Conservation (phyloP, 2,113 vertebrate species). For the Centropus bengalensis region DNA sequence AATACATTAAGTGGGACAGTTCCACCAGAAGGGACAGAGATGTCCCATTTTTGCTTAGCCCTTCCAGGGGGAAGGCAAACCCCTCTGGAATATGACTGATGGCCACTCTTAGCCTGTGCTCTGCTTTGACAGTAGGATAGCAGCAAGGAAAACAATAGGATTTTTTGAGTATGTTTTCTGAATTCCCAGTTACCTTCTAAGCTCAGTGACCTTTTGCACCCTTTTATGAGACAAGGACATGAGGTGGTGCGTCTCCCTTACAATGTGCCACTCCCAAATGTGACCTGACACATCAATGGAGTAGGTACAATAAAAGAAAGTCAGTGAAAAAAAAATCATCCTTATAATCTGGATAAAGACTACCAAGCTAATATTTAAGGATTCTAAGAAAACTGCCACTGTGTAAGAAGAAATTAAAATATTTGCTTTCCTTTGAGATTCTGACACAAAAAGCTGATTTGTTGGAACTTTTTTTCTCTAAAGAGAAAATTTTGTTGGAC, state of each 20-base stretch:
- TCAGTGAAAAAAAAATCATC: not conserved
- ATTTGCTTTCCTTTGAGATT: not conserved
- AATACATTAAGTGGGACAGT: not conserved
- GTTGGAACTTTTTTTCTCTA: not conserved
- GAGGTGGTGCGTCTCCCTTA: not conserved
- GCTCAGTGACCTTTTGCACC: fast-evolving
- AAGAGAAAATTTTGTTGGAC: too few relatives aligned
- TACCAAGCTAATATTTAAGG: not conserved
- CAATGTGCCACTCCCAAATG: fast-evolving
- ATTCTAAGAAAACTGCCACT: not conserved
- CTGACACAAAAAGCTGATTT: not conserved
- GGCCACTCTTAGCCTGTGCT: not conserved
- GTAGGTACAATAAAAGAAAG: not conserved
- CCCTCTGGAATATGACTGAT: not conserved
- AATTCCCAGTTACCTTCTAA: not conserved
- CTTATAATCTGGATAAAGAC: not conserved
- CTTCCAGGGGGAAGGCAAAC: not conserved
- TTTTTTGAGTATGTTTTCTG: not conserved
- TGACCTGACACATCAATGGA: not conserved
- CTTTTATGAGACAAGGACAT: not conserved
- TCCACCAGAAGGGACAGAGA: not conserved
- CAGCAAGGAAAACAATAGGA: not conserved
- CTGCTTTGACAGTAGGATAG: not conserved
- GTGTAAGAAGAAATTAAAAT: not conserved
- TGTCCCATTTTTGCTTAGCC: not conserved